Percentiles rank a stretch among this genome's conserved stretches.
Conservation (phyloP, 37 sponge, comb jelly and placozoan species). For the Chondrosia reniformis region DNA sequence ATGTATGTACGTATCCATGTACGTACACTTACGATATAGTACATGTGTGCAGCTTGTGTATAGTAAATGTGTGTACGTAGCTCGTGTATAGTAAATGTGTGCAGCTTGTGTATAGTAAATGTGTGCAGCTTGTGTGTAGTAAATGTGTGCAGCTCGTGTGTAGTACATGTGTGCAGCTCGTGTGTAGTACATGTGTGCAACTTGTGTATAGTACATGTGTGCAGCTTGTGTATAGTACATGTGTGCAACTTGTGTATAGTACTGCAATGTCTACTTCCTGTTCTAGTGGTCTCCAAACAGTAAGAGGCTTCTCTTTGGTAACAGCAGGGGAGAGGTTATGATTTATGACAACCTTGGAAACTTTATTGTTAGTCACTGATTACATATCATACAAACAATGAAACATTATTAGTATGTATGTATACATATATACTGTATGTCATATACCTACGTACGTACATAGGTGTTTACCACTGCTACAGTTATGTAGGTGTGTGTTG, state of each 20-base stretch:
- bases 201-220: not conserved
- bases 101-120: too few species aligned
- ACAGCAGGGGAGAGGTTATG: slow-evolving; percentile 71
- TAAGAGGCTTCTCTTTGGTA: slow-evolving; percentile 85
- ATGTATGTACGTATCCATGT: not conserved
- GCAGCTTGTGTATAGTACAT: too few species aligned
- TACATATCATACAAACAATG: not conserved
- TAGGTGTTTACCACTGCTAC: not conserved
- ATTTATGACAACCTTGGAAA: slow-evolving; percentile 79
- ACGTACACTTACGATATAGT: not conserved
- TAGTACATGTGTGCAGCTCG: too few species aligned
- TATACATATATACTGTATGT: too few species aligned
- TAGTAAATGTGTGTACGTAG: too few species aligned
- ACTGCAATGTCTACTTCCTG: not conserved
- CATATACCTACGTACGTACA: too few species aligned
- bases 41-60: too few species aligned
- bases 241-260: not conserved
- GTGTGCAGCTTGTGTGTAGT: too few species aligned
- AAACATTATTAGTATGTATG: not conserved
- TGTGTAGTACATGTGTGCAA: not conserved
- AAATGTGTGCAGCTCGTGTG: too few species aligned
- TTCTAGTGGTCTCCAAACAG: slow-evolving; percentile 91
- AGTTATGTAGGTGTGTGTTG: not conserved
- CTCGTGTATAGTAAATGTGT: too few species aligned
- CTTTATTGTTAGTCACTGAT: slow-evolving; percentile 44